A percentile compares a stretch with the other conserved stretches of the same genome.
phyloP scores from a whole-genome alignment of 2,113 vertebrate species.

The Paralichthys olivaceus region DNA sequence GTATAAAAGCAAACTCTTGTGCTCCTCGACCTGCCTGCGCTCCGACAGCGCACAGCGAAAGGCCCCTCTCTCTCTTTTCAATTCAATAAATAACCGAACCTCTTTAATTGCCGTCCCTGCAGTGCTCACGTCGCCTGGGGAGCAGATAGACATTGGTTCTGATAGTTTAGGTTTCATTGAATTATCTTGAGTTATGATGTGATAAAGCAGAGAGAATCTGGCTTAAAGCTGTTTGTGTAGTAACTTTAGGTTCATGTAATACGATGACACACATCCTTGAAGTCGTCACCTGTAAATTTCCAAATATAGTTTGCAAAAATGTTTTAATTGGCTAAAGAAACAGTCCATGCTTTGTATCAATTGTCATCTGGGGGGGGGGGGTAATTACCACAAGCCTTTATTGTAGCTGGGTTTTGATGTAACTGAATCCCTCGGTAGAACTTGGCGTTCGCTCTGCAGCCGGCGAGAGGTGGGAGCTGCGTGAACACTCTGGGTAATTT shows the following conservation, averaged over 20 bases:
- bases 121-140: conserved; percentile 31
- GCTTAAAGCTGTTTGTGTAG: conserved; percentile 58
- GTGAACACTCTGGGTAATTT: conserved; percentile 81
- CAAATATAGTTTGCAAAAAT: conserved; percentile 66
- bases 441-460: conserved; percentile 71
- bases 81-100: conserved; percentile 68
- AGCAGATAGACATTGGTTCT: conserved; percentile 60
- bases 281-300: conserved; percentile 44
- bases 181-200: conserved; percentile 69
- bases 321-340: conserved; percentile 71
- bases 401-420: conserved; percentile 65
- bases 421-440: conserved; percentile 55
- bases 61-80: conserved; percentile 19
- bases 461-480: conserved; percentile 8
- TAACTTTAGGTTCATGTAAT: conserved; percentile 26
- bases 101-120: conserved; percentile 67
- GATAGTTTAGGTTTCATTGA: conserved; percentile 62
- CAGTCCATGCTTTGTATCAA: conserved; percentile 63
- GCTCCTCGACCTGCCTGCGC: conserved; percentile 37
- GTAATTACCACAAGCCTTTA: conserved; percentile 71
- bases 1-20: conserved; percentile 54
- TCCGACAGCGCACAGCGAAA: conserved; percentile 36
- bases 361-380: conserved; percentile 74
- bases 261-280: conserved; percentile 48
- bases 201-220: conserved; percentile 55